A percentile compares a stretch with the other conserved stretches of the same genome.
Conservation (phyloP, 2,797 vertebrate genomes). For the Harpagifer antarcticus region DNA sequence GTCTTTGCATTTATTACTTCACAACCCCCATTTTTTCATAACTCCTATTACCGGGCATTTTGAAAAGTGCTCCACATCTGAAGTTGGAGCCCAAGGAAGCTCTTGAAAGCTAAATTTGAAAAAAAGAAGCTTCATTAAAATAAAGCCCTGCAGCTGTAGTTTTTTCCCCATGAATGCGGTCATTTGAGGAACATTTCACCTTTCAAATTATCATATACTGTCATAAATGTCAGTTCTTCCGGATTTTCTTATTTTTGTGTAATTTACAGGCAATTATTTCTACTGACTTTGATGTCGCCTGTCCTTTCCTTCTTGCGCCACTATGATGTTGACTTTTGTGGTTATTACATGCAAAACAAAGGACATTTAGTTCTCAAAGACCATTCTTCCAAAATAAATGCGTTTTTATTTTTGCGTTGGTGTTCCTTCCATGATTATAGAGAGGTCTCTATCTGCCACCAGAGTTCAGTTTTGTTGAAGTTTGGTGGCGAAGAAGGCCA, state of each 20-base stretch:
- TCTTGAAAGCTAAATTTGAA: conserved; percentile 35
- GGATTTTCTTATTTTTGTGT: not conserved
- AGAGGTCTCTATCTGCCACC: no score
- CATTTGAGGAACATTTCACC: conserved; percentile 20
- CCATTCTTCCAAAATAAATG: not conserved
- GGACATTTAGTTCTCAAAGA: not conserved
- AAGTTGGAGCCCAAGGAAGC: conserved; percentile 28
- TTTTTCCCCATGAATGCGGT: conserved; percentile 9
- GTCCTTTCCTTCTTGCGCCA: not conserved
- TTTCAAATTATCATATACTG: not conserved
- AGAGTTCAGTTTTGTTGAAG: not conserved
- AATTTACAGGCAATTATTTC: not conserved
- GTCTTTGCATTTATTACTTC: conserved; percentile 61
- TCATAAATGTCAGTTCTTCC: not conserved
- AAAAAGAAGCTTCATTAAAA: conserved; percentile 21
- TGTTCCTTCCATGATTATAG: not conserved
- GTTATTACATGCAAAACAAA: not conserved
- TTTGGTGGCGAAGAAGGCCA: not conserved
- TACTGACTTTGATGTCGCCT: not conserved
- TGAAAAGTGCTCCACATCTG: conserved; percentile 29
- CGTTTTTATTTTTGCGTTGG: not conserved
- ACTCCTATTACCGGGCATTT: conserved; percentile 47
- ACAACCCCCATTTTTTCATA: conserved; percentile 54
- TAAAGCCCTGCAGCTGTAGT: not conserved
- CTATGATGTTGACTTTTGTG: not conserved